A percentile compares a stretch with the other conserved stretches of the same genome.
Conservation (phyloP, 1,140 invertebrate species). For the Scylla paramamosain region DNA sequence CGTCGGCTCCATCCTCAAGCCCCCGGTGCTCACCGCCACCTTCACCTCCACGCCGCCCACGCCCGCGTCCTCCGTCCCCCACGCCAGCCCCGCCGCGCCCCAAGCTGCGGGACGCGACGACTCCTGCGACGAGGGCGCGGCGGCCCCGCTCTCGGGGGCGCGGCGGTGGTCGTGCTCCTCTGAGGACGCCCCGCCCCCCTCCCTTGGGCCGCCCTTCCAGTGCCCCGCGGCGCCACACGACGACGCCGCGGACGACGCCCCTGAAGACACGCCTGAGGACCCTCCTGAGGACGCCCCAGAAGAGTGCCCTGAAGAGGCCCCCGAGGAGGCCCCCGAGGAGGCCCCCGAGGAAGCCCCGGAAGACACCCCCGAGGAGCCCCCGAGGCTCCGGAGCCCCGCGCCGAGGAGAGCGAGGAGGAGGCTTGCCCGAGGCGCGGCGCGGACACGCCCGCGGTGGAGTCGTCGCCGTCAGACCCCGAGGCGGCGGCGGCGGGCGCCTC, state of each 20-base stretch:
- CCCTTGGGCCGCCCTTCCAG: conserved; percentile 78
- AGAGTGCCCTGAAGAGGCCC: no score
- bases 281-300: no score
- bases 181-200: conserved; percentile 80
- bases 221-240: conserved; percentile 45
- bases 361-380: no score
- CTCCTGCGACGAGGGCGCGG: no score
- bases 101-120: neutral
- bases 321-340: no score
- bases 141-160: no score
- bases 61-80: neutral
- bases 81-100: neutral
- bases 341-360: no score
- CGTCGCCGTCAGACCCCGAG: conserved; percentile 66
- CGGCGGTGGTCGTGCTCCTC: conserved; percentile 78
- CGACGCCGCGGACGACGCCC: no score
- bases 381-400: no score
- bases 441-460: conserved; percentile 66
- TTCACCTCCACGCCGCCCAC: conserved; percentile 55
- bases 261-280: no score
- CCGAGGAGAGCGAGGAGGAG: conserved; percentile 67
- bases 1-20: conserved; percentile 57
- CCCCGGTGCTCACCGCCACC: conserved; percentile 68
- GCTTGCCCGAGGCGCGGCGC: neutral
- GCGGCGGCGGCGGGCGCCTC: conserved; percentile 75